phyloP scores from a whole-genome alignment of 2,797 vertebrate genomes.

The Lophotriccus pileatus region DNA sequence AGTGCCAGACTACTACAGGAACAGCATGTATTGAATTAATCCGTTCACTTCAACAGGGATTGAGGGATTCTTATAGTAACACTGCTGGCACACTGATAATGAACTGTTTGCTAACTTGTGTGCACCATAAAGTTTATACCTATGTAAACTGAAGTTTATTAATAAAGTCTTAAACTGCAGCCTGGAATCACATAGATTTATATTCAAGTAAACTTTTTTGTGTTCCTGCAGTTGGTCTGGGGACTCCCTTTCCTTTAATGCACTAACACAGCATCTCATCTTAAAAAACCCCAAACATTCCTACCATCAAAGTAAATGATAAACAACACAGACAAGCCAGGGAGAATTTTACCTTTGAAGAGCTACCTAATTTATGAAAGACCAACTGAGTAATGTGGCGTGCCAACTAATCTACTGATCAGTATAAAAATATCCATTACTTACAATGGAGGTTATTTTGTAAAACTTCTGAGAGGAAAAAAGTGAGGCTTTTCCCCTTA shows the following conservation, averaged over 20 bases:
- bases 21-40: accelerated
- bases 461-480: background rate
- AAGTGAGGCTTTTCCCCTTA: background rate
- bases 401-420: background rate
- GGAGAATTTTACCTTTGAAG: background rate
- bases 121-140: background rate
- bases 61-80: background rate
- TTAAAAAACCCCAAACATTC: background rate
- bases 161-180: background rate
- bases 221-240: background rate
- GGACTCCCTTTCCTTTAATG: background rate
- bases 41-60: background rate
- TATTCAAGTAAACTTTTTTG: background rate
- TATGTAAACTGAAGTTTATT: background rate
- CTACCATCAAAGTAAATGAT: background rate
- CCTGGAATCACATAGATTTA: background rate
- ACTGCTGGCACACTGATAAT: background rate
- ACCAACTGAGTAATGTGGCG: accelerated
- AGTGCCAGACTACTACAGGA: background rate
- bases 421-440: background rate
- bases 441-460: background rate
- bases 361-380: background rate
- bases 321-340: background rate
- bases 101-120: background rate
- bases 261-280: background rate